Conservation (phyloP, 2,797 vertebrate species). For the Prionace glauca region DNA sequence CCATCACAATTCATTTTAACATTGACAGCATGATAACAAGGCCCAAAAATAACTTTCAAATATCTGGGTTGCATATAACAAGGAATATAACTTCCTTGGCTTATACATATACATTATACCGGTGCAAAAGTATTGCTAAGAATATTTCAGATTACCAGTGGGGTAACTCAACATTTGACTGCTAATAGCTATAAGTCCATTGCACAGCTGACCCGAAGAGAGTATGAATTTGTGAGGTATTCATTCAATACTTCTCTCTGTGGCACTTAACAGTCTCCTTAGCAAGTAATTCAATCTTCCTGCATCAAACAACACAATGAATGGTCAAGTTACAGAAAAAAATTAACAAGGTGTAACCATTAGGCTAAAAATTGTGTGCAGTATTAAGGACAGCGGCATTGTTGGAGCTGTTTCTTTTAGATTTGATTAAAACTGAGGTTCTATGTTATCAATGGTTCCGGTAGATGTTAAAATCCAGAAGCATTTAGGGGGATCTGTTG, state of each 20-base stretch:
- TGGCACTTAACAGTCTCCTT: neutral
- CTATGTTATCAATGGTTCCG: neutral
- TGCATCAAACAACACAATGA: neutral
- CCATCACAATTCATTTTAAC: conserved; percentile 33
- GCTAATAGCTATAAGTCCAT: neutral
- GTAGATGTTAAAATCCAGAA: neutral
- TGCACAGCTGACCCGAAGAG: neutral
- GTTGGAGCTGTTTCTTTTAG: neutral
- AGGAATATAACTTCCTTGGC: too few species aligned
- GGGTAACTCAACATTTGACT: too few species aligned
- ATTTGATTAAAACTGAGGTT: neutral
- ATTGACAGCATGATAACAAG: neutral
- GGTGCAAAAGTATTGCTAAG: neutral
- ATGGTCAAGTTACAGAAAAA: neutral
- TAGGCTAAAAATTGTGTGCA: neutral
- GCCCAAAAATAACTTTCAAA: neutral
- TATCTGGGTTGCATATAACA: neutral
- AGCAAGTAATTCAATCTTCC: neutral
- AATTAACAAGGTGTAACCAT: neutral
- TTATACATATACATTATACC: neutral
- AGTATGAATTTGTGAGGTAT: neutral
- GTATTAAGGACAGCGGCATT: neutral
- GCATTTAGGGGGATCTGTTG: neutral
- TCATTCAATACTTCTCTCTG: neutral
- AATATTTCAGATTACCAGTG: neutral